Base-by-base conservation (phyloP, 2,113 vertebrate species). In the Archilochus colubris region DNA sequence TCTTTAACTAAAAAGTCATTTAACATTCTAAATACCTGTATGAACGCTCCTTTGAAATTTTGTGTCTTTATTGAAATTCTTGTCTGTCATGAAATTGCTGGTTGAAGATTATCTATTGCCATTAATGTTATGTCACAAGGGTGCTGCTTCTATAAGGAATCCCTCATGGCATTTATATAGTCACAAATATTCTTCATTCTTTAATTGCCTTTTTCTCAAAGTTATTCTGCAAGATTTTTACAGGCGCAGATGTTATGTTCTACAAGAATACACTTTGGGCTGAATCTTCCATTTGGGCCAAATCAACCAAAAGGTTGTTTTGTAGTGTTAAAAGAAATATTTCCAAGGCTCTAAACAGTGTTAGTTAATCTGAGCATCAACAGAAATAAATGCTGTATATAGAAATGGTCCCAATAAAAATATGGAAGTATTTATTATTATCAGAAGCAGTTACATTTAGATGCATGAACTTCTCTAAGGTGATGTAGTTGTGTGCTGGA, bases 371-470 rank as follows among this genome's bases (percentile, higher is more conserved):
- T 86, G 83, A 94, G 51, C 64, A 92, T 75, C 55, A 86, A 77
- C 57, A 83, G 31, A 92, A 67, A 14, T 92, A 43, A 83, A 86
- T 55, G 30, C 30, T 78, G 20, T 67, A 28, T 91, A 61, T 64
- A 95, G 61, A 94, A 92, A 94, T 78, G 53, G 6, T 84, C 94
- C 38, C 61, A 95, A 78, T 92, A 89, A 89, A 91, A 94, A 78
- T 33, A 17, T 46, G 31, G 28, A 84, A 33, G 24, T 10, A 46
- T 88, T 91, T 80, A 86, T 92, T 95, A 91, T 81, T 89, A 61
- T 94, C 59, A 86, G 76, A 88, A 88, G 69, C 57, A 33, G 40
- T 70, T 86, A 63, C 43, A 38, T 81, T 85, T 88, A 86, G 63
- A 38, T 88, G 64, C 31, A 63, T 72, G 69, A 95, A 78, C 20